phyloP scores from a whole-genome alignment of 2,888 invertebrate genomes.

The Hirudinaria manillensis region DNA sequence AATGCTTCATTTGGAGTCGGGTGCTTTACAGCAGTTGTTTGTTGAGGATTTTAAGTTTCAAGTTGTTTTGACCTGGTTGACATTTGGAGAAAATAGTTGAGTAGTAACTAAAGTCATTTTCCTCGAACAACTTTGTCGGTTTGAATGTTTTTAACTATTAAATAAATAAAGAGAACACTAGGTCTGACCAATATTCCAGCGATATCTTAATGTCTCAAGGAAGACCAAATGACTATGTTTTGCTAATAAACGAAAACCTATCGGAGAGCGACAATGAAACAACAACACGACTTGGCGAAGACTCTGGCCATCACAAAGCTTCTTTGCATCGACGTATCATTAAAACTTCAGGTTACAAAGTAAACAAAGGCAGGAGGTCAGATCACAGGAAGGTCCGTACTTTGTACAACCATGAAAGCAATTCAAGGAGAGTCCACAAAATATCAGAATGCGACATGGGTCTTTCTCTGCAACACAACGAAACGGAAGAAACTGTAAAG shows the following conservation, averaged over 20 bases:
- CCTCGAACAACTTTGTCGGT: too few species aligned
- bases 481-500: conserved; percentile 18
- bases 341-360: not conserved
- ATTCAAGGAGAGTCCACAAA: not conserved
- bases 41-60: too few species aligned
- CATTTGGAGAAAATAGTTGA: too few species aligned
- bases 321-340: not conserved
- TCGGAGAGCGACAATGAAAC: not conserved
- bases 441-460: conserved; percentile 19
- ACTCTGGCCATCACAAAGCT: not conserved
- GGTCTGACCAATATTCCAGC: too few species aligned
- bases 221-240: not conserved
- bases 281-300: not conserved
- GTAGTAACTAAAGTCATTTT: too few species aligned
- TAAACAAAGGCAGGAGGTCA: too few species aligned
- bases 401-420: not conserved
- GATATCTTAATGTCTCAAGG: not conserved
- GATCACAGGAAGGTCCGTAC: too few species aligned
- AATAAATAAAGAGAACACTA: too few species aligned
- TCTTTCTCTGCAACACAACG: conserved; percentile 8
- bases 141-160: too few species aligned
- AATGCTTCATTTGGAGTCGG: too few species aligned
- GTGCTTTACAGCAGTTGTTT: too few species aligned
- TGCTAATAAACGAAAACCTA: not conserved
- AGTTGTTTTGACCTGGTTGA: too few species aligned